Percentiles rank a stretch among this genome's conserved stretches.
Evolutionary conservation across 1,140 invertebrate genomes (phyloP).

Genomic region (Caenorhabditis brenneri): DNA sequence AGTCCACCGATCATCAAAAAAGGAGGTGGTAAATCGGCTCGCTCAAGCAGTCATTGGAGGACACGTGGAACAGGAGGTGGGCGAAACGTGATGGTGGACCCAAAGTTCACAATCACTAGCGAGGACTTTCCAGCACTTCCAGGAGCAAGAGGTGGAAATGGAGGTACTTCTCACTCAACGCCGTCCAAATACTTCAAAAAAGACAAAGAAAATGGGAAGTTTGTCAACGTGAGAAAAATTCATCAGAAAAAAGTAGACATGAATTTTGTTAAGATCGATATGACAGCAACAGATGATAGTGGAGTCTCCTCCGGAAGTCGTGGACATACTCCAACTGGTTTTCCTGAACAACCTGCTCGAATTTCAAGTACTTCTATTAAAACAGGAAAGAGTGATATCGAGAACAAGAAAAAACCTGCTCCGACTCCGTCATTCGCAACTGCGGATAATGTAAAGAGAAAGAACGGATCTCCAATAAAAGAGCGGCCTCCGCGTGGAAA

Average conservation of each 20-base stretch:
- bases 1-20: background rate
- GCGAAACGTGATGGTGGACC: background rate
- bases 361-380: background rate
- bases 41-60: slow-evolving; percentile 6
- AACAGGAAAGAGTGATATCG: background rate
- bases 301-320: background rate
- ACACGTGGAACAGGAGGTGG: background rate
- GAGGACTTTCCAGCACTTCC: slow-evolving; percentile 18
- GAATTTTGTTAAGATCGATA: background rate
- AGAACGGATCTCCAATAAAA: background rate
- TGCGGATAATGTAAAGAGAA: background rate
- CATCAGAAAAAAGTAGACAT: background rate
- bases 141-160: background rate
- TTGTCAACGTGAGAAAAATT: background rate
- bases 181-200: background rate
- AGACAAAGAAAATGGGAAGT: background rate
- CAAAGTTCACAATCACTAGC: slow-evolving; percentile 19
- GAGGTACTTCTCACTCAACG: background rate
- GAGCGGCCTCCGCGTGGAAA: background rate
- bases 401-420: background rate
- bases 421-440: background rate
- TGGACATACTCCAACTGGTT: background rate
- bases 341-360: background rate
- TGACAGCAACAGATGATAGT: background rate
- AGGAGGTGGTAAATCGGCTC: background rate